Evolutionary conservation across 1,140 invertebrate species (phyloP).

Genomic region (Conopomorpha cramerella): DNA sequence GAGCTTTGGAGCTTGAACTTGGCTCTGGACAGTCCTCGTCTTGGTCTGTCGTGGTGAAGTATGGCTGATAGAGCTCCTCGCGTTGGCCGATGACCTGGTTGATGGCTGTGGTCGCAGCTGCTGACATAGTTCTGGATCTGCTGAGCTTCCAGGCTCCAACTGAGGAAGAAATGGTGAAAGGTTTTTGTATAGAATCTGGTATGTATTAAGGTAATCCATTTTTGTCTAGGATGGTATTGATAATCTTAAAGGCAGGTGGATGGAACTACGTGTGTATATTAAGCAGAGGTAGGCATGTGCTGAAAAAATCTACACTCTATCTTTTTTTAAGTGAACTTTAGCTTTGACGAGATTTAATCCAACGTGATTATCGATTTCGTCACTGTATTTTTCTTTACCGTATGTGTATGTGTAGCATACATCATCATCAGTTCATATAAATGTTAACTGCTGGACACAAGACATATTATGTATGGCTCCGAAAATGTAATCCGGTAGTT

Average conservation of each 20-base stretch:
- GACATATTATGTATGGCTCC: too few species aligned
- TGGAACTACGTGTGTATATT: not conserved
- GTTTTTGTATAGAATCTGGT: not conserved
- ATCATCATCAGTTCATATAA: too few species aligned
- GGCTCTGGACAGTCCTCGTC: constrained; percentile 28
- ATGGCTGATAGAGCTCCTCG: constrained; percentile 15
- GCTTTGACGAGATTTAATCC: too few species aligned
- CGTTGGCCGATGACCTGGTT: constrained; percentile 11
- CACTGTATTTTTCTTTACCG: too few species aligned
- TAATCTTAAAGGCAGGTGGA: not conserved
- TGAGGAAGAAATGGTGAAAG: constrained; percentile 3
- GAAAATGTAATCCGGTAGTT: too few species aligned
- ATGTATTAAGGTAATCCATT: not conserved
- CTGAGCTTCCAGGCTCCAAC: constrained; percentile 24
- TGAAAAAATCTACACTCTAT: not conserved
- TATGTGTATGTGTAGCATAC: too few species aligned
- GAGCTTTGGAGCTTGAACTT: too few species aligned
- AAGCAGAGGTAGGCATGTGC: not conserved
- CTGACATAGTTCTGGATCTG: constrained; percentile 14
- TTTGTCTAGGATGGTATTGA: not conserved
- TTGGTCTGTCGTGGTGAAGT: constrained; percentile 19
- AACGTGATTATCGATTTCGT: too few species aligned
- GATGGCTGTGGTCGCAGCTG: constrained; percentile 8
- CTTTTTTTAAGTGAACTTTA: not conserved
- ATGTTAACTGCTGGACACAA: too few species aligned